Evolutionary conservation across 2,113 vertebrate species (phyloP), one percentile per base, ranked within the genome.

Genomic region (Seriola dumerili): DNA sequence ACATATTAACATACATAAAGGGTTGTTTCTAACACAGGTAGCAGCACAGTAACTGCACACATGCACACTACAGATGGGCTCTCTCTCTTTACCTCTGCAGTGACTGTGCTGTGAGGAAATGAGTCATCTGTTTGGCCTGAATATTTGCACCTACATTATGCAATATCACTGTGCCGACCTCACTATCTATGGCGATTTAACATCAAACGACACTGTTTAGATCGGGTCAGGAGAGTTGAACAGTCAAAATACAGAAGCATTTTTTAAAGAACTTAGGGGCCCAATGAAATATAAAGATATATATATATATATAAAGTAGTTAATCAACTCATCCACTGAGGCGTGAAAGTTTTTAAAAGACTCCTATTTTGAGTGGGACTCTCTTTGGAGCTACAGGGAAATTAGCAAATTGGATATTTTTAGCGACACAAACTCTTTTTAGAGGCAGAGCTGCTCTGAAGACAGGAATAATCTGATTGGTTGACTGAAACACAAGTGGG

Each of bases 101-200:
- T 17, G 42, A 50, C 64, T 76, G 81, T 19, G 63, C 68, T 50
- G 50, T 17, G 83, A 86, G 86, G 78, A 86, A 83, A 72, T 89
- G 87, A 93, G 19, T 91, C 91, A 89, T 88, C 85, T 64, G 73
- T 88, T 74, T 75, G 78, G 67, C 88, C 86, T 36, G 57, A 72
- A 71, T 81, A 46, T 85, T 70, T 79, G 62, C 77, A 84, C 82
- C 69, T 83, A 64, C 46, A 81, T 89, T 83, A 88, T 73, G 80
- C 80, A 77, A 66, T 67, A 72, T 63, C 21, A 10, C 68, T 23
- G 77, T 12, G 34, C 29, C 42, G 71, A 55, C 73, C 83, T 84
- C 72, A 8, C 61, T 4, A 48, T 72, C 48, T 66, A 76, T 38
- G 72, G 19, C 12, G 8, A 71, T 90, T 93, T 80, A 77, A 82